Base-by-base conservation (phyloP, 2,113 vertebrate genomes). In the Cololabis saira region DNA sequence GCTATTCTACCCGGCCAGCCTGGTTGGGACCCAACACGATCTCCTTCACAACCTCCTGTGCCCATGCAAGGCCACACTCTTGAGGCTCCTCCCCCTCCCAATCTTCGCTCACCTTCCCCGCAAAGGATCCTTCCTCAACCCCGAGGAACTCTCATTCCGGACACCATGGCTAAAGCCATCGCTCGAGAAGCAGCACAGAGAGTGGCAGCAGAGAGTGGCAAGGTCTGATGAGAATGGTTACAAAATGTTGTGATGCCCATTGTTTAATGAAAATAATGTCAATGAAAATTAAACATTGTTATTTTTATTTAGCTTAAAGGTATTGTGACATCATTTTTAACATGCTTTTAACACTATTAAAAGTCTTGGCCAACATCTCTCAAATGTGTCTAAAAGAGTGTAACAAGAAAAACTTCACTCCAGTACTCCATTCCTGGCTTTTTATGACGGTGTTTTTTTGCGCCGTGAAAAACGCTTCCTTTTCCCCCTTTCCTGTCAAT, bases 91-190 rank as follows among this genome's bases (percentile, higher is more conserved):
- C 82, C 67, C 12, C 83, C 87, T 42, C 91, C 91, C 0, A 91
- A 94, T 16, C 91, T 90, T 47, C 93, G 96, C 47, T 98, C 96
- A 0, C 96, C 96, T 0, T 99, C 96, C 0, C 98, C 97, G 1
- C 97, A 97, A 85, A 93, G 98, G 50, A 96, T 98, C 64, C 95
- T 98, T 4, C 98, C 98, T 0, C 98, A 99, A 75, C 97, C 98
- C 0, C 90, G 96, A 76, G 96, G 98, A 7, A 78, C 95, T 0
- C 96, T 96, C 0, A 91, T 99, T 67, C 93, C 97, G 3, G 94
- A 94, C 77, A 96, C 95, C 0, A 93, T 96, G 3, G 96, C 96
- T 57, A 98, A 98, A 93, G 96, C 97, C 86, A 98, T 98, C 80
- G 96, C 97, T 7, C 92, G 96, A 22, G 95, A 98, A 87, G 98